Conservation (phyloP, 2,113 vertebrate species). For the Scophthalmus maximus region DNA sequence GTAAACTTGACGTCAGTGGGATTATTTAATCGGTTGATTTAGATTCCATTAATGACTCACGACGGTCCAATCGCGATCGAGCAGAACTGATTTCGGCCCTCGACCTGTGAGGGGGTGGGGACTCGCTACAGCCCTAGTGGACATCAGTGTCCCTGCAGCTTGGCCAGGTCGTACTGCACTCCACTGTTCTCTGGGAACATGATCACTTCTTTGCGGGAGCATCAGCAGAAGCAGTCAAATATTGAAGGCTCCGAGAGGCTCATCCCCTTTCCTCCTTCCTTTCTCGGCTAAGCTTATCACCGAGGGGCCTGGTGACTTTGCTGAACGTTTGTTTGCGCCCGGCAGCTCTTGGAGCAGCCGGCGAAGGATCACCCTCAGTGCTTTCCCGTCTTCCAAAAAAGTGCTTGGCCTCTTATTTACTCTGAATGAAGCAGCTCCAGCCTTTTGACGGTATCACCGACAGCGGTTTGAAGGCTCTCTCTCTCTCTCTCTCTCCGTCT, state of each 20-base stretch:
- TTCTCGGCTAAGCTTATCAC: neutral
- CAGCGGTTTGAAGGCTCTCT: constrained; percentile 24
- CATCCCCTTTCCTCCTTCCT: neutral
- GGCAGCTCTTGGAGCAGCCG: constrained; percentile 29
- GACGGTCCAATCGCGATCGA: too few species aligned
- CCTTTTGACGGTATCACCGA: constrained; percentile 41
- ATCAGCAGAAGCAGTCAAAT: neutral
- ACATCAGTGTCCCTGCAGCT: too few species aligned
- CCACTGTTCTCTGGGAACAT: neutral
- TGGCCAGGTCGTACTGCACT: too few species aligned
- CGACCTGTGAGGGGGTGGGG: too few species aligned
- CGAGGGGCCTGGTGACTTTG: constrained; percentile 12
- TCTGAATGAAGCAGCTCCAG: constrained; percentile 42
- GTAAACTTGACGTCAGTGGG: too few species aligned
- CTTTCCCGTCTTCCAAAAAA: constrained; percentile 50
- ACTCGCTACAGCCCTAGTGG: too few species aligned
- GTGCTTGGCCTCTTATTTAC: constrained; percentile 44
- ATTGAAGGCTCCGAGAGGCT: neutral
- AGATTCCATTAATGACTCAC: too few species aligned
- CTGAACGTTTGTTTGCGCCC: constrained; percentile 1
- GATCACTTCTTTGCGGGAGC: neutral
- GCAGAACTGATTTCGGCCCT: too few species aligned
- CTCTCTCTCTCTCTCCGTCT: too few species aligned
- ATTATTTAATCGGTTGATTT: too few species aligned
- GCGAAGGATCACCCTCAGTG: constrained; percentile 49